phyloP scores from a whole-genome alignment of 53 echinoderm and acorn worm species.

The Echinarachnius parma region DNA sequence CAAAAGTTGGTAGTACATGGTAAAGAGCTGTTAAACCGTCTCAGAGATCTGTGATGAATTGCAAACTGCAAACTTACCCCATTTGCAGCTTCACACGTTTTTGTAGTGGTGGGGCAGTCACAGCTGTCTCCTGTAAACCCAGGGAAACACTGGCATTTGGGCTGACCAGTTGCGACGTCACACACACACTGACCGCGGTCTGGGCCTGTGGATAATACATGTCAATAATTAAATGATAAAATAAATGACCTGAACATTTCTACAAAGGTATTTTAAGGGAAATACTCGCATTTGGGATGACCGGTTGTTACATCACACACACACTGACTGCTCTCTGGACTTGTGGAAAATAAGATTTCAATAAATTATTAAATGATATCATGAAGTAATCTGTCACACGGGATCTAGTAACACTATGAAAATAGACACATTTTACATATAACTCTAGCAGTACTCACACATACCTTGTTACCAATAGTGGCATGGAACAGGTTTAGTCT shows the following conservation, averaged over 20 bases:
- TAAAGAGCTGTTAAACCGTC: neutral
- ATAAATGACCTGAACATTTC: neutral
- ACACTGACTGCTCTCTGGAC: conserved; percentile 58
- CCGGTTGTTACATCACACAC: conserved; percentile 57
- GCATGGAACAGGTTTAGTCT: too few relatives aligned
- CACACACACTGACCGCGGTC: too few relatives aligned
- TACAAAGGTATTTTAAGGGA: neutral
- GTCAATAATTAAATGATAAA: neutral
- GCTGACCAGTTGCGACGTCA: conserved; percentile 41
- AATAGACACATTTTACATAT: too few relatives aligned
- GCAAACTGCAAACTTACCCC: conserved; percentile 54
- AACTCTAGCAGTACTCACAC: too few relatives aligned
- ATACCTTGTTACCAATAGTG: too few relatives aligned
- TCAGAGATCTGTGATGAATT: neutral
- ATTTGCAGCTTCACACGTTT: conserved; percentile 54
- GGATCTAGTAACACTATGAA: too few relatives aligned
- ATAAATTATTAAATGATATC: too few relatives aligned
- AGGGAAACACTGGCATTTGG: conserved; percentile 46
- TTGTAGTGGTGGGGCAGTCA: conserved; percentile 53
- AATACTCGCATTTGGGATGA: conserved; percentile 39
- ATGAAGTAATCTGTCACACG: too few relatives aligned
- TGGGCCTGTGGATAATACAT: too few relatives aligned
- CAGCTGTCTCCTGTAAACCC: conserved; percentile 61
- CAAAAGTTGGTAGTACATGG: neutral
- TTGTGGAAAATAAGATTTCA: too few relatives aligned